Base-by-base conservation (phyloP, 2,113 vertebrate species). In the Chloropsis hardwickii region DNA sequence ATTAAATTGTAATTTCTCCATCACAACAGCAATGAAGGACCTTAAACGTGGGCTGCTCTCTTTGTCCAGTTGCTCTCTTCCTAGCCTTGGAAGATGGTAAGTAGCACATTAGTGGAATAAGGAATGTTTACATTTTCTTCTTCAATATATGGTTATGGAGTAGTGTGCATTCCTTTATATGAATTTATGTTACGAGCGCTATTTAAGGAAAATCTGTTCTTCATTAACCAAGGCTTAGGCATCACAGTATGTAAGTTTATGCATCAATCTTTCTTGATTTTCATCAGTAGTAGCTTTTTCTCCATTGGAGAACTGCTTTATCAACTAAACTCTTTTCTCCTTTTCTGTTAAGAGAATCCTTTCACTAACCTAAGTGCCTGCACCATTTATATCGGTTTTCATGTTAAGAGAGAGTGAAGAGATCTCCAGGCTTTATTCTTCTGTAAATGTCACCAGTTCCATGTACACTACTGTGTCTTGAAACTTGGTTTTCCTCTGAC, bases 381-480 rank as follows among this genome's bases (percentile, higher is more conserved):
- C 66, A 87, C 54, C 39, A 69, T 83, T 88, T 73, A 77, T 51
- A 40, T 15, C 27, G 35, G 1, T 81, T 86, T 81, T 81, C 64
- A 45, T 23, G 13, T 9, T 64, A 64, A 51, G 47, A 82, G 37
- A 90, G 25, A 64, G 28, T 60, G 54, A 61, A 88, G 84, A 86
- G 51, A 71, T 93, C 85, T 93, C 60, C 53, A 78, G 82, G 79
- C 67, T 93, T 92, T 93, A 61, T 58, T 81, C 31, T 87, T 81
- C 60, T 11, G n/a, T 47, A 94, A 90, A 96, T 94, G 81, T 93
- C 94, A 96, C 60, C 64, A 83, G 47, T 92, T 94, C 76, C 56
- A 78, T 2, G 3, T 47, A 73, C 29, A 51, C 13, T 69, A 19
- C 42, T n/a, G 27, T 77, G 58, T 51, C 79, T 79, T 45, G 33